Conservation (phyloP, 2,113 vertebrate species). For the Siphamia tubifer region DNA sequence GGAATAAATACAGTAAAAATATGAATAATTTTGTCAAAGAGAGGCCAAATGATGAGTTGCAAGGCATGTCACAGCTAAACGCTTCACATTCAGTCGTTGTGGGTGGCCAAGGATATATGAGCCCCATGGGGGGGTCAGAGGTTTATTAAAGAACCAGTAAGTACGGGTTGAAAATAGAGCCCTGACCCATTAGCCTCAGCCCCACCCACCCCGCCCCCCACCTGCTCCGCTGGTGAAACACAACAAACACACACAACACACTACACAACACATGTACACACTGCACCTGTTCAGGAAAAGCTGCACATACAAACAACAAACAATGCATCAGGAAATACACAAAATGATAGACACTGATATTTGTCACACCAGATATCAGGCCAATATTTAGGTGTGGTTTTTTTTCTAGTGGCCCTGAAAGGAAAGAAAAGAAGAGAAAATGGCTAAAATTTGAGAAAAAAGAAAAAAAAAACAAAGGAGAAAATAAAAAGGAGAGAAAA, state of each 20-base stretch:
- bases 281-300: conserved; percentile 3
- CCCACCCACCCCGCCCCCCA: conserved; percentile 57
- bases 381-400: no score
- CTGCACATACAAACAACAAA: neutral
- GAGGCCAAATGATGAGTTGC: neutral
- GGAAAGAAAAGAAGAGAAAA: no score
- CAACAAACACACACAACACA: neutral
- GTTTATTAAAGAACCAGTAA: conserved; percentile 72
- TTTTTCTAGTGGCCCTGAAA: no score
- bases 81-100: conserved; percentile 43
- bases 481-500: neutral
- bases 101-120: conserved; percentile 69
- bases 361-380: no score
- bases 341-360: neutral
- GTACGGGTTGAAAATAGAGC: conserved; percentile 73
- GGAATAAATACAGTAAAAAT: neutral
- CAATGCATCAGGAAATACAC: no score
- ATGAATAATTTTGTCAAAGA: conserved; percentile 13
- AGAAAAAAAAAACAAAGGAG: no score
- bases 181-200: conserved; percentile 38
- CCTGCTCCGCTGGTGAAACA: conserved; percentile 32
- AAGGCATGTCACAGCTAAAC: neutral
- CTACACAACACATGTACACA: neutral
- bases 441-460: no score
- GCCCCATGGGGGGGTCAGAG: conserved; percentile 64